These are phyloP conservation scores for Anodontia alba DNA, from an alignment of 2,888 invertebrate species.

Conservation along the genomic window DNA sequence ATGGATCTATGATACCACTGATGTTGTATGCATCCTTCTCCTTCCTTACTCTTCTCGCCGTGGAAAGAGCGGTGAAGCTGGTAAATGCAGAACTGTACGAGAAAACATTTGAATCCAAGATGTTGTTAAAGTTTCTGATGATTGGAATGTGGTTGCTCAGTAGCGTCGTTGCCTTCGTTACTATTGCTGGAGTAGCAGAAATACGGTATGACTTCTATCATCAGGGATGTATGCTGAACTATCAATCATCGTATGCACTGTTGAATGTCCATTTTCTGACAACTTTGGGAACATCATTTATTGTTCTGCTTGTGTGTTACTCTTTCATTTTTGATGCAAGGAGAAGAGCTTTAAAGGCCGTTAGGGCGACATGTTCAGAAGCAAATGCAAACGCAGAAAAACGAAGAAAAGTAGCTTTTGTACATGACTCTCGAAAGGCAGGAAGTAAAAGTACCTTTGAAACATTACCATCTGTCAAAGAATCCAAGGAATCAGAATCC, in stretches of 20 bases:
- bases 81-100: conserved; percentile 42
- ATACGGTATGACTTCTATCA: conserved; percentile 61
- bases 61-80: conserved; percentile 60
- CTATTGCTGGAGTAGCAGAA: conserved; percentile 34
- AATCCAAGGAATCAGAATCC: not conserved
- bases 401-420: not conserved
- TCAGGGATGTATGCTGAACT: conserved; percentile 57
- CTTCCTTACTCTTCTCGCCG: conserved; percentile 44
- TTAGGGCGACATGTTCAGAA: not conserved
- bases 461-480: not conserved
- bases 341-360: conserved; percentile 28
- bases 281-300: conserved; percentile 46
- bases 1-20: conserved; percentile 39
- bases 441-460: not conserved
- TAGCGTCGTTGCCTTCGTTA: conserved; percentile 31
- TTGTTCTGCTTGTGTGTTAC: conserved; percentile 40
- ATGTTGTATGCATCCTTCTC: conserved; percentile 47
- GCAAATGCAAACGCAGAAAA: not conserved
- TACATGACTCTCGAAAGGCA: not conserved
- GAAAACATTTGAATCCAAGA: conserved; percentile 45
- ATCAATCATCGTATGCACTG: conserved; percentile 35
- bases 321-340: conserved; percentile 48
- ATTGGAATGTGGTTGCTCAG: conserved; percentile 38
- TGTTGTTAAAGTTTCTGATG: conserved; percentile 30
- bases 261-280: conserved; percentile 51